Conservation (phyloP, 37 sponge, comb jelly and placozoan genomes). For the Aphrocallistes beatrix region DNA sequence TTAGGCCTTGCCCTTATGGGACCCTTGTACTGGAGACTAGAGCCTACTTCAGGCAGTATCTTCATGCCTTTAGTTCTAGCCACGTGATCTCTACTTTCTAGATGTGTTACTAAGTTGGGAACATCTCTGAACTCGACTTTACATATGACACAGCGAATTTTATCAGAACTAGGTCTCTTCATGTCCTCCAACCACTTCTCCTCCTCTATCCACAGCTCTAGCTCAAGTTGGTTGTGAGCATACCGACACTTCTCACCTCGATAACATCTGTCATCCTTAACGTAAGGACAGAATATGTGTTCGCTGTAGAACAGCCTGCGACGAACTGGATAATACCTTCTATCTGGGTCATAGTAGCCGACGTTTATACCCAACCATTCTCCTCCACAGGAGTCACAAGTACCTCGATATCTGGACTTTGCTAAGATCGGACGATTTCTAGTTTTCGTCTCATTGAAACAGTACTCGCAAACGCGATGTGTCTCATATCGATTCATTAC, state of each 20-base stretch:
- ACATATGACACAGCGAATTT: background rate
- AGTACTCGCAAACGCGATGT: background rate
- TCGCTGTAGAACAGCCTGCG: background rate
- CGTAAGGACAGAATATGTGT: background rate
- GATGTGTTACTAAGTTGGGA: too few relatives aligned
- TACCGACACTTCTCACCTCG: background rate
- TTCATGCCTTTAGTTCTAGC: background rate
- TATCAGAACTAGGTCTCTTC: too few relatives aligned
- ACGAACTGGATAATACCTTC: background rate
- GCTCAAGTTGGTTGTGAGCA: background rate
- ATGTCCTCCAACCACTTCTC: too few relatives aligned
- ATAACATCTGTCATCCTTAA: background rate
- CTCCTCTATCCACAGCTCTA: background rate
- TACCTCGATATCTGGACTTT: background rate
- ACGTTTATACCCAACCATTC: background rate
- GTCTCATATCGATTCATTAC: background rate
- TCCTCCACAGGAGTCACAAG: background rate
- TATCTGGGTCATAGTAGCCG: background rate
- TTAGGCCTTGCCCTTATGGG: background rate
- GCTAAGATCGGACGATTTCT: background rate
- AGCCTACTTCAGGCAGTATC: background rate
- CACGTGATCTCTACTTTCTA: background rate
- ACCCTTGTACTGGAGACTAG: too few relatives aligned
- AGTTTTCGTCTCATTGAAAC: background rate
- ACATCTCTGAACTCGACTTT: background rate